Percentiles rank a stretch among this genome's conserved stretches.
These are phyloP conservation scores for Lepus townsendii DNA, from an alignment of 2,797 vertebrate species.

Conservation along the genomic window DNA sequence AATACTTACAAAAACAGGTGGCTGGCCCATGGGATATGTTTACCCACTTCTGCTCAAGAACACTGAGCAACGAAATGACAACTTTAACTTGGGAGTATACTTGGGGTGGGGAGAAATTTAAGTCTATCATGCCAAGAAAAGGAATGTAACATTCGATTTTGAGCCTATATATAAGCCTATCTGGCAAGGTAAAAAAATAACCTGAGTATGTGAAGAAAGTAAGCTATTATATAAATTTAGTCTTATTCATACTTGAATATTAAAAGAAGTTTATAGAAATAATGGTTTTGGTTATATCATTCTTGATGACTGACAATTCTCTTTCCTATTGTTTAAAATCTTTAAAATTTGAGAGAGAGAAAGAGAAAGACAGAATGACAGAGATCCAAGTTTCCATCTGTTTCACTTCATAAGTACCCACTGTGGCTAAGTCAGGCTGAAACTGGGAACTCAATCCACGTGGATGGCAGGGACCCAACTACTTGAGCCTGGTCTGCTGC, in stretches of 20 bases:
- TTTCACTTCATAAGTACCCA: too few relatives aligned
- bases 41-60: neutral
- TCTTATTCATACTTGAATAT: neutral
- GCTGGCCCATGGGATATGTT: neutral
- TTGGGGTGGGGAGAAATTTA: neutral
- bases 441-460: too few relatives aligned
- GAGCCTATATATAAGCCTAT: neutral
- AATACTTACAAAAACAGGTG: neutral
- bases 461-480: too few relatives aligned
- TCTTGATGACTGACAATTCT: neutral
- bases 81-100: neutral
- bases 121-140: neutral
- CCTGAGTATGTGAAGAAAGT: neutral
- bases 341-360: too few relatives aligned
- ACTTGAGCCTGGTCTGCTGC: too few relatives aligned
- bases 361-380: too few relatives aligned
- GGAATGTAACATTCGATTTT: neutral
- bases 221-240: neutral
- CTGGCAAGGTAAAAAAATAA: neutral
- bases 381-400: too few relatives aligned
- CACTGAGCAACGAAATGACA: neutral
- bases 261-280: neutral
- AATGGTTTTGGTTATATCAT: conserved; percentile 4
- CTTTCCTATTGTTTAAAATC: too few relatives aligned
- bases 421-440: too few relatives aligned